Evolutionary conservation across 2,888 invertebrate genomes (phyloP).

Genomic region (Tenthredo mesomela): DNA sequence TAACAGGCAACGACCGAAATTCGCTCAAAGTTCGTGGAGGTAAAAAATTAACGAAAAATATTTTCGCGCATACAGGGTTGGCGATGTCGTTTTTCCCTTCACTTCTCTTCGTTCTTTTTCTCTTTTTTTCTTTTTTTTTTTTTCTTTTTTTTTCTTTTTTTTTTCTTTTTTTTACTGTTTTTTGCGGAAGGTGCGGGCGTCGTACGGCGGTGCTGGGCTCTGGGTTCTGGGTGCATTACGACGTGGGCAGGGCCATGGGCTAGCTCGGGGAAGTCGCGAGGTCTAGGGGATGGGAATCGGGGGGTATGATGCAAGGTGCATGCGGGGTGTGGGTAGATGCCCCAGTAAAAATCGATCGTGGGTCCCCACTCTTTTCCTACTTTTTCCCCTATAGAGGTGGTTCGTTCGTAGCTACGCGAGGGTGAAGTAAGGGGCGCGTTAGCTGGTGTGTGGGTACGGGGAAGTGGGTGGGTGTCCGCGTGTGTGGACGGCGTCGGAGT

Average conservation of each 20-base stretch:
- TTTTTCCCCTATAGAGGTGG: slow-evolving; percentile 71
- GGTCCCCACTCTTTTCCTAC: slow-evolving; percentile 75
- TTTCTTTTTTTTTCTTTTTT: neutral
- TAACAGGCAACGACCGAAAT: neutral
- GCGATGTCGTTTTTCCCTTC: slow-evolving; percentile 61
- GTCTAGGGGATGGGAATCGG: slow-evolving; percentile 58
- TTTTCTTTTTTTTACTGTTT: neutral
- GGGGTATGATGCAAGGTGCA: slow-evolving; percentile 71
- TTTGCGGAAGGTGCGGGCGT: slow-evolving; percentile 45
- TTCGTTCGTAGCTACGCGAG: slow-evolving; percentile 51
- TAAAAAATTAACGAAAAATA: slow-evolving; percentile 28
- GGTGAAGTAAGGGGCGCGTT: slow-evolving; percentile 48
- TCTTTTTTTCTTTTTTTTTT: neutral
- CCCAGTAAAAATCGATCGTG: slow-evolving; percentile 79
- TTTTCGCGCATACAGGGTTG: slow-evolving; percentile 51
- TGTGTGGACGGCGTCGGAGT: slow-evolving; percentile 56
- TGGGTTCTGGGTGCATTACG: slow-evolving; percentile 56
- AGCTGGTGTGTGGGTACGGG: slow-evolving; percentile 47
- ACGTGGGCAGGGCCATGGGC: slow-evolving; percentile 68
- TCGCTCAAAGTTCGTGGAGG: slow-evolving; percentile 19
- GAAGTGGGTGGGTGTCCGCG: slow-evolving; percentile 22
- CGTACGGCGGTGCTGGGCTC: neutral
- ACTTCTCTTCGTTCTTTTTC: neutral
- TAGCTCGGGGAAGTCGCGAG: slow-evolving; percentile 58
- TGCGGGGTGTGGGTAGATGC: slow-evolving; percentile 73